Percentiles rank a stretch among this genome's conserved stretches.
Evolutionary conservation across 1,140 invertebrate species (phyloP).

Genomic region (Eriocheir sinensis): DNA sequence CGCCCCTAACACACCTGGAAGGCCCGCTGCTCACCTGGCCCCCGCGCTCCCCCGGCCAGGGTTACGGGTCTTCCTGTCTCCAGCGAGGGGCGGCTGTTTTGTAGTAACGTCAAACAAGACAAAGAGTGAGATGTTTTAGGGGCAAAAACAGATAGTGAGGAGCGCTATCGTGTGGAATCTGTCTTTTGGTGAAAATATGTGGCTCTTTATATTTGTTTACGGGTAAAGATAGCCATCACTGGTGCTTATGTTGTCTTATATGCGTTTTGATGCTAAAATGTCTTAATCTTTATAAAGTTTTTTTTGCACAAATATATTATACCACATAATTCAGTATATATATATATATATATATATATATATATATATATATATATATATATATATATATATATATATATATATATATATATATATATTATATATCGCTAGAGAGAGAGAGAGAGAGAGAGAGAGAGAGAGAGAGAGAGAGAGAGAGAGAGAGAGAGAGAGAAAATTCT

Average conservation of each 20-base stretch:
- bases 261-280: background rate
- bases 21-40: background rate
- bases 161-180: background rate
- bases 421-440: too few relatives aligned
- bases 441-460: too few relatives aligned
- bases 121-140: background rate
- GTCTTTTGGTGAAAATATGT: background rate
- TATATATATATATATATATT: too few relatives aligned
- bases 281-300: background rate
- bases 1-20: background rate
- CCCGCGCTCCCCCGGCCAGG: background rate
- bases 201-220: background rate
- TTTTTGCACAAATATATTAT: background rate
- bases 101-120: background rate
- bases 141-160: background rate
- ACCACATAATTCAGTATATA: too few relatives aligned
- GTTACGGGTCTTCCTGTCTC: background rate
- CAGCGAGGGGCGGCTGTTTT: background rate
- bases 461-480: too few relatives aligned
- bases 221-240: background rate
- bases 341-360: slow-evolving; percentile 35
- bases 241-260: background rate
- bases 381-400: too few relatives aligned
- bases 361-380: background rate
- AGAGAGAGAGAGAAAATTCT: too few relatives aligned